Evolutionary conservation across 2,797 vertebrate species (phyloP).

Genomic region (Varecia variegata): DNA sequence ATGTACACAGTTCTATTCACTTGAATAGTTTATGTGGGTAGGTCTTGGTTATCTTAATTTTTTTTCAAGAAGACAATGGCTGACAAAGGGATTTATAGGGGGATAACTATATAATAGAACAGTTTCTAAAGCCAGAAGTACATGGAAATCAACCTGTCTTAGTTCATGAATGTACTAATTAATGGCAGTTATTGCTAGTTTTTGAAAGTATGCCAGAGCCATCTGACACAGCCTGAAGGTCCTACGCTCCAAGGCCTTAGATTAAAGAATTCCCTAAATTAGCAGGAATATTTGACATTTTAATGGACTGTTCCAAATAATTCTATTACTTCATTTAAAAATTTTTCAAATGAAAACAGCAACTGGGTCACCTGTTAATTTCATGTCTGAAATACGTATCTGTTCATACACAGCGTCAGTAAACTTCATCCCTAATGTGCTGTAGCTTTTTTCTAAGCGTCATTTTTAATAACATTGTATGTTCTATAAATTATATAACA

Average conservation of each 20-base stretch:
- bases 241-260: neutral
- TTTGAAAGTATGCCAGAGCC: neutral
- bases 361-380: constrained; percentile 32
- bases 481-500: constrained; percentile 12
- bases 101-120: neutral
- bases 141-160: constrained; percentile 43
- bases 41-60: neutral
- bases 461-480: constrained; percentile 18
- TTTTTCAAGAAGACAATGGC: neutral
- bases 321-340: constrained; percentile 49
- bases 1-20: neutral
- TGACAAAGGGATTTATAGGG: constrained; percentile 7
- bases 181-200: neutral
- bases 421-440: constrained; percentile 12
- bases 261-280: constrained; percentile 51
- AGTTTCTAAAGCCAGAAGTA: neutral
- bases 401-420: neutral
- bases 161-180: constrained; percentile 58
- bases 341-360: constrained; percentile 33
- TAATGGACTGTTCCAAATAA: constrained; percentile 56
- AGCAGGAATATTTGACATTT: constrained; percentile 53
- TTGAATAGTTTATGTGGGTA: neutral
- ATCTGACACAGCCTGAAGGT: constrained; percentile 43
- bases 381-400: constrained; percentile 6
- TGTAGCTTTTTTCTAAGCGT: neutral